Percentiles rank a stretch among this genome's conserved stretches.
Evolutionary conservation across 2,888 invertebrate species (phyloP).

Genomic region (Tribolium freemani): DNA sequence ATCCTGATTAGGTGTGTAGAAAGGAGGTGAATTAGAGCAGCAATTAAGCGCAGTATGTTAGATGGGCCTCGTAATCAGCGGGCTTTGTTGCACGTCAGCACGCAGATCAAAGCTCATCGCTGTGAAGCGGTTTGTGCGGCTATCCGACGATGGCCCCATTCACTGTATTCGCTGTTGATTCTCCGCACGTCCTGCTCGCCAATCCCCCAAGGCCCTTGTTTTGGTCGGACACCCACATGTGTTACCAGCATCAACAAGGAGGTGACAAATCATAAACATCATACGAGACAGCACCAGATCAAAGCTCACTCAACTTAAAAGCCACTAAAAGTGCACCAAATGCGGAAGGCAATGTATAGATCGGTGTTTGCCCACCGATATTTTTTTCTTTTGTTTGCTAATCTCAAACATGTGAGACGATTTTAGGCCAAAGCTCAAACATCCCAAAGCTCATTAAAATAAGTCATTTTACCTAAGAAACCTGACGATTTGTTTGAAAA

Average conservation of each 20-base stretch:
- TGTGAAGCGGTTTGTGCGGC: slow-evolving; percentile 30
- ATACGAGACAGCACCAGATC: background rate
- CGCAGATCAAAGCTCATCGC: slow-evolving; percentile 53
- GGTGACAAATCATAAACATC: slow-evolving; percentile 48
- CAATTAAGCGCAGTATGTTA: slow-evolving; percentile 37
- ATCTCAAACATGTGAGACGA: no score
- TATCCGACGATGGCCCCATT: slow-evolving; percentile 43
- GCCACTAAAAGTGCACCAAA: background rate
- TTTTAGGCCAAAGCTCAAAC: no score
- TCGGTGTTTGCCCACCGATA: no score
- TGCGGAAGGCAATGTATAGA: no score
- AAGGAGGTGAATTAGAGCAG: slow-evolving; percentile 31
- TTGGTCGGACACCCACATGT: slow-evolving; percentile 49
- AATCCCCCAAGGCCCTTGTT: slow-evolving; percentile 50
- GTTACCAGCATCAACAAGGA: slow-evolving; percentile 41
- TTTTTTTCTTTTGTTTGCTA: no score
- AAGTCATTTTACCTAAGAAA: no score
- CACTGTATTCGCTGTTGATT: slow-evolving; percentile 43
- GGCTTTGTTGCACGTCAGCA: slow-evolving; percentile 53
- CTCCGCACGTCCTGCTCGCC: slow-evolving; percentile 47
- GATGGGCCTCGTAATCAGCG: slow-evolving; percentile 47
- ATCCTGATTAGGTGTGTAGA: slow-evolving; percentile 27
- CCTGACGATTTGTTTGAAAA: no score
- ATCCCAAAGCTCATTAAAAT: no score
- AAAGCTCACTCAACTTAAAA: background rate